Conservation (phyloP, 2,797 vertebrate species). For the Alosa sapidissima region DNA sequence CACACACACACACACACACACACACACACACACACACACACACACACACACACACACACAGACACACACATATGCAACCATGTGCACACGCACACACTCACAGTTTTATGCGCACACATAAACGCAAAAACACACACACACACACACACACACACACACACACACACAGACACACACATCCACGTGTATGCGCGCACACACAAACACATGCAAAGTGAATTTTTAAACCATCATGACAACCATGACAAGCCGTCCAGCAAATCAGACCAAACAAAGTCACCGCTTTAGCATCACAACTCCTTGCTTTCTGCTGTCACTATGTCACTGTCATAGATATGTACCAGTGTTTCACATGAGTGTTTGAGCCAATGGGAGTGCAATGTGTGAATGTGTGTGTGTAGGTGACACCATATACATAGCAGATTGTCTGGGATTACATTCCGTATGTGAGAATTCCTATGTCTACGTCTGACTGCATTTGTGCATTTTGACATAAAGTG, state of each 20-base stretch:
- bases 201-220: background rate
- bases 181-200: background rate
- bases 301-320: constrained; percentile 22
- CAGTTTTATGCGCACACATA: background rate
- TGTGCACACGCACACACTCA: background rate
- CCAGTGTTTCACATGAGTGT: background rate
- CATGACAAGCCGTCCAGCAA: constrained; percentile 21
- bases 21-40: constrained; percentile 1
- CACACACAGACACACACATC: background rate
- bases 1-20: background rate
- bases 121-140: background rate
- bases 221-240: constrained; percentile 8
- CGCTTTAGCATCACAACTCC: background rate
- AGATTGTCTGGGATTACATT: constrained; percentile 19
- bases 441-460: background rate
- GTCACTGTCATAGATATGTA: constrained; percentile 11
- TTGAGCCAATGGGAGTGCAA: background rate
- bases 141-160: background rate
- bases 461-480: background rate
- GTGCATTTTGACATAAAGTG: constrained; percentile 10
- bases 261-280: background rate
- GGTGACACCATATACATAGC: constrained; percentile 23
- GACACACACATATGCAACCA: background rate
- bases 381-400: constrained; percentile 13
- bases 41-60: background rate